A percentile compares a stretch with the other conserved stretches of the same genome.
These are phyloP conservation scores for Synergus gifuensis DNA, from an alignment of 2,888 invertebrate genomes.

Conservation along the genomic window DNA sequence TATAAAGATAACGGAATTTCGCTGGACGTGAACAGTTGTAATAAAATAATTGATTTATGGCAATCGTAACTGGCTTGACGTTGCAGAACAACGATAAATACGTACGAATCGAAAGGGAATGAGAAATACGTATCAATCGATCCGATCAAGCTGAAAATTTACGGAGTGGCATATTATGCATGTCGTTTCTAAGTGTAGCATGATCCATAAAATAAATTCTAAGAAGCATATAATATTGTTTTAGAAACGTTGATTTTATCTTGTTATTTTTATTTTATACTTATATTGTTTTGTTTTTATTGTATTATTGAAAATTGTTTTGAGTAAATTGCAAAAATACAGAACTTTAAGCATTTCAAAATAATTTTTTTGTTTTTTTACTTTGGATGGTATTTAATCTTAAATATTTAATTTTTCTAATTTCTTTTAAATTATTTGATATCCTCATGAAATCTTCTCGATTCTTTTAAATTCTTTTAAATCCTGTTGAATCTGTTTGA, in stretches of 20 bases:
- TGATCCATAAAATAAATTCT: background rate
- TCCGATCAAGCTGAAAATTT: constrained; percentile 10
- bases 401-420: too few relatives aligned
- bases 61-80: constrained; percentile 33
- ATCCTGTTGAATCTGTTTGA: too few relatives aligned
- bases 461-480: too few relatives aligned
- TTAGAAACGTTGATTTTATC: background rate
- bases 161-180: background rate
- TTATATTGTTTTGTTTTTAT: background rate
- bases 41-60: constrained; percentile 59
- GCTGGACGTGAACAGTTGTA: constrained; percentile 43
- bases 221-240: background rate
- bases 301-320: background rate
- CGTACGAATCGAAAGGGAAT: constrained; percentile 18
- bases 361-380: too few relatives aligned
- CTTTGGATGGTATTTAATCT: too few relatives aligned
- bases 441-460: too few relatives aligned
- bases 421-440: too few relatives aligned
- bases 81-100: constrained; percentile 25
- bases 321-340: background rate
- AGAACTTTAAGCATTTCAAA: too few relatives aligned
- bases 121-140: constrained; percentile 9
- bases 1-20: constrained; percentile 3
- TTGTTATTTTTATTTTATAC: background rate
- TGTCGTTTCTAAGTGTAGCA: background rate